Conservation (phyloP, 1,140 invertebrate species). For the Achroia grisella region DNA sequence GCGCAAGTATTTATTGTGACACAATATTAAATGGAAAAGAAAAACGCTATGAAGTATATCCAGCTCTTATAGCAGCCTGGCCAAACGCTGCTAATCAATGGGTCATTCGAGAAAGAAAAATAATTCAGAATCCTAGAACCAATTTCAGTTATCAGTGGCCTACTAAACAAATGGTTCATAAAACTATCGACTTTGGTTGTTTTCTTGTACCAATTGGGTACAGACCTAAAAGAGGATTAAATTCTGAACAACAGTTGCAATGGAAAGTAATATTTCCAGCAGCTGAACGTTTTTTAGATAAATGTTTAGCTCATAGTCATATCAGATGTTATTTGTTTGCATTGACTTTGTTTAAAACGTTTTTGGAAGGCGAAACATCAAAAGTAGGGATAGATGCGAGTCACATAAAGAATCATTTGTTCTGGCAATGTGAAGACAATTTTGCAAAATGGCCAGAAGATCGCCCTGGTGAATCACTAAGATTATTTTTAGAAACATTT, state of each 20-base stretch:
- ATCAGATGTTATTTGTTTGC: conserved; percentile 79
- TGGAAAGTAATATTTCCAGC: conserved; percentile 84
- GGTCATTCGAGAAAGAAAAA: conserved; percentile 73
- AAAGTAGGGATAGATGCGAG: conserved; percentile 75
- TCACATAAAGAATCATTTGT: conserved; percentile 85
- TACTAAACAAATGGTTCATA: conserved; percentile 76
- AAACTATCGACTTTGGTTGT: conserved; percentile 79
- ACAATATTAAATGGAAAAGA: conserved; percentile 52
- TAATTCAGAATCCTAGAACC: conserved; percentile 71
- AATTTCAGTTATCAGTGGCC: conserved; percentile 80
- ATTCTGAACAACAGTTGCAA: conserved; percentile 77
- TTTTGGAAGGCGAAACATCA: conserved; percentile 75
- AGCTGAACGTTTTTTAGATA: conserved; percentile 82
- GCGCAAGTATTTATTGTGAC: conserved; percentile 76
- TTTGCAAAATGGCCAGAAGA: conserved; percentile 81
- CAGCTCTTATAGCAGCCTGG: conserved; percentile 79
- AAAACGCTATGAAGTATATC: conserved; percentile 76
- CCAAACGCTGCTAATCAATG: conserved; percentile 79
- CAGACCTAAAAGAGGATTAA: conserved; percentile 73
- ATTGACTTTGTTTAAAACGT: conserved; percentile 78
- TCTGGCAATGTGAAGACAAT: conserved; percentile 84
- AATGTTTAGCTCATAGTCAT: conserved; percentile 79
- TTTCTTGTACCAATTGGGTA: conserved; percentile 80
- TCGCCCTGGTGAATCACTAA: conserved; percentile 78
- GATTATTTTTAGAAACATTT: conserved; percentile 76